phyloP scores from a whole-genome alignment of 2,888 invertebrate species.

The Oasisia sp. region DNA sequence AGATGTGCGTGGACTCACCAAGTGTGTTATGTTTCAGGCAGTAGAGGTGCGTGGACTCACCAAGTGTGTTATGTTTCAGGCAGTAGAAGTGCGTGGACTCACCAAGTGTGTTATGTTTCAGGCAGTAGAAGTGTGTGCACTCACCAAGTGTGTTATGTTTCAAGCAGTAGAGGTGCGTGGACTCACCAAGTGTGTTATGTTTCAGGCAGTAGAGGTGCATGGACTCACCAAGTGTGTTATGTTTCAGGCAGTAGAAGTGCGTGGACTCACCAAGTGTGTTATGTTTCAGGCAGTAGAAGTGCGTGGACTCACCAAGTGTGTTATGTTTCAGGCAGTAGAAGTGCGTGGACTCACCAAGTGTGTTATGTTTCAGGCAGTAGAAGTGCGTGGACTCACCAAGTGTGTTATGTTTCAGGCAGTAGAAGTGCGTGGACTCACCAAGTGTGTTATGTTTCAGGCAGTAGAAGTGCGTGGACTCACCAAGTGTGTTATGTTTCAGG shows the following conservation, averaged over 20 bases:
- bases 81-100: constrained; percentile 70
- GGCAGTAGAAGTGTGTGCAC: neutral
- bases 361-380: neutral
- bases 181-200: constrained; percentile 62
- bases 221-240: neutral
- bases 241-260: neutral
- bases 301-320: constrained; percentile 63
- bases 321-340: constrained; percentile 68
- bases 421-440: constrained; percentile 64
- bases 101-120: neutral
- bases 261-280: neutral
- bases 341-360: constrained; percentile 60
- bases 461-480: constrained; percentile 68
- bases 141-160: constrained; percentile 21
- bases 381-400: neutral
- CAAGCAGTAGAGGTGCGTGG: constrained; percentile 66
- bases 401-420: constrained; percentile 57
- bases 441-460: constrained; percentile 67
- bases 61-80: constrained; percentile 65
- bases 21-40: constrained; percentile 54
- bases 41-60: constrained; percentile 64
- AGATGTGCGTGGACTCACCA: neutral
- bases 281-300: constrained; percentile 64
- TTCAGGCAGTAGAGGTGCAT: constrained; percentile 70
- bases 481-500: too few relatives aligned